Evolutionary conservation across 2,113 vertebrate species (phyloP), one percentile per base, ranked within the genome.

Genomic region (Mixornis gularis): DNA sequence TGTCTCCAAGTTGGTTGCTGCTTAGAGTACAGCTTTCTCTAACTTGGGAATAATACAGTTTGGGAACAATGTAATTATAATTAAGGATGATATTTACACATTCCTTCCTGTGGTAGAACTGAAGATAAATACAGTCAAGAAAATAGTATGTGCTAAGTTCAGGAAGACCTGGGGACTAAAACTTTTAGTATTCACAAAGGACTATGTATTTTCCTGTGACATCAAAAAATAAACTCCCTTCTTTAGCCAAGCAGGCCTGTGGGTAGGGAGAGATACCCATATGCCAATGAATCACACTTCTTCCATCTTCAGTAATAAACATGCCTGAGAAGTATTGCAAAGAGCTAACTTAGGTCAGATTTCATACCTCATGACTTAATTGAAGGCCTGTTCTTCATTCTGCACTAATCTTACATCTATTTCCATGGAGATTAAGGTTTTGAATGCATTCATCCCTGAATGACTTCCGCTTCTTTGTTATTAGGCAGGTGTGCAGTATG

Each of bases 391-490:
- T 22, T 94, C 65, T 71, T 80, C 36, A 44, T 74, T 59, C 27
- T 89, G 48, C 8, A 40, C 11, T 93, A 65, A 90, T 90, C 64
- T 91, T 72, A 41, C 27, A 36, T 46, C 51, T 52, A 29, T 89
- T 87, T 89, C 72, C 69, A 83, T 52, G 41, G 76, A 77, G 66
- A 89, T 81, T 14, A 17, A 79, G 43, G 53, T 85, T 94, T 92
- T 62, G 66, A 92, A 84, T 46, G 43, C 41, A 55, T 92, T 84
- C 29, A 69, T 94, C 34, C 55, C 65, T 69, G 56, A 90, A 80
- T 66, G 18, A 44, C 46, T 93, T 95, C 71, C n/a, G 86, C 64
- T 86, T 72, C 74, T 94, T 91, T 92, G 65, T 85, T 79, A 85
- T 93, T 81, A 89, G 38, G 64, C 68, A 93, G 63, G 53, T 76